Base-by-base conservation (phyloP, 2,888 invertebrate genomes). In the Cyrtodaria siliqua region DNA sequence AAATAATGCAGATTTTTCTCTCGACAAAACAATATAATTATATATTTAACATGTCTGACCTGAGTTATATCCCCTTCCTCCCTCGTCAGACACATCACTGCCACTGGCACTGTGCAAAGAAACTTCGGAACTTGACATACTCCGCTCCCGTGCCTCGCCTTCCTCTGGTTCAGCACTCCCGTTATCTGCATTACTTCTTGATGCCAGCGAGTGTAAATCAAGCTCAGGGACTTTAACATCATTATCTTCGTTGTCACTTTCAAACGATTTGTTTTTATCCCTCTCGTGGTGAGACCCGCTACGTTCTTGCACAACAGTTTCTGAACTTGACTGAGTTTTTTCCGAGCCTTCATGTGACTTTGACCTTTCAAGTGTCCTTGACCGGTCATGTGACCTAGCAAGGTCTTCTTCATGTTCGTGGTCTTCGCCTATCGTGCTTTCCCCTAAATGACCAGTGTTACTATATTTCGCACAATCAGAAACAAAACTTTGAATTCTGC, bases 31-130 rank as follows among this genome's bases (percentile, higher is more conserved):
- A n/a, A n/a, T n/a, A n/a, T n/a, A n/a, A n/a, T n/a, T n/a, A n/a
- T n/a, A n/a, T n/a, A n/a, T n/a, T n/a, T n/a, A n/a, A n/a, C n/a
- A n/a, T n/a, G n/a, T n/a, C n/a, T n/a, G n/a, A 71, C 79, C 79
- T 47, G 83, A 83, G 42, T 79, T 66, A 38, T 53, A 81, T 18
- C 60, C 72, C 14, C 50, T 66, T 3, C 63, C 79, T 16, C 77
- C 82, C 23, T 81, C 79, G n/a, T 81, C 83, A 38, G 80, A 79
- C 16, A 81, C 66, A 60, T 84, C 82, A 69, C 81, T 84, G 33
- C 81, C 79, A 70, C 81, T 84, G 16, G 75, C 82, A 44, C 74
- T 81, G 24, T 81, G 79, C 12, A 80, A 50, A 18, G 81, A 79
- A 14, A 79, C 70, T 20, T 76, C 75, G 14, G 84, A 79, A 60